A percentile compares a stretch with the other conserved stretches of the same genome.
Conservation (phyloP, 2,797 vertebrate species). For the Oophaga sylvatica region DNA sequence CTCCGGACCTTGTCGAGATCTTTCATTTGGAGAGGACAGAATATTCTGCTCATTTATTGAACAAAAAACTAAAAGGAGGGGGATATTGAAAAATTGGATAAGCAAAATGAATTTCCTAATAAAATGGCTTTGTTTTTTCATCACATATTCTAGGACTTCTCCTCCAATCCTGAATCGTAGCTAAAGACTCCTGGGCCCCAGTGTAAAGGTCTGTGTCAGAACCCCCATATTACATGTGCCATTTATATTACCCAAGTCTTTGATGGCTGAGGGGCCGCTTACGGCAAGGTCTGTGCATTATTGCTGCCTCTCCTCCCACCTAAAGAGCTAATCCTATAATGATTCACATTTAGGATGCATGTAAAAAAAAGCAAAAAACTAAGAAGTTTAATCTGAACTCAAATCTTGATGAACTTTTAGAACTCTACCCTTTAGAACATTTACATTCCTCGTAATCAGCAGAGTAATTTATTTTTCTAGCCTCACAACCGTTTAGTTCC, state of each 20-base stretch:
- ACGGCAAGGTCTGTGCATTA: too few species aligned
- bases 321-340: too few species aligned
- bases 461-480: background rate
- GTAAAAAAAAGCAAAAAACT: too few species aligned
- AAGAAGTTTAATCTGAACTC: too few species aligned
- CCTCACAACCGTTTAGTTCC: background rate
- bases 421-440: background rate
- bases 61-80: conserved; percentile 61
- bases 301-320: too few species aligned
- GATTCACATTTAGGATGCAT: too few species aligned
- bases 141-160: too few species aligned
- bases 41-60: conserved; percentile 66
- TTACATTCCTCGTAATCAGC: background rate
- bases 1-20: conserved; percentile 54
- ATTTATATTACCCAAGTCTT: background rate
- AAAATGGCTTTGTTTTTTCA: background rate
- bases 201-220: too few species aligned
- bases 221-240: background rate
- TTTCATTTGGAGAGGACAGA: conserved; percentile 53
- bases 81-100: background rate
- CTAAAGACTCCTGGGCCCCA: too few species aligned
- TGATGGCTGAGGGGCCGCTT: too few species aligned
- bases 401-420: too few species aligned
- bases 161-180: too few species aligned
- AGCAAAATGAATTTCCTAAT: background rate